phyloP scores from a whole-genome alignment of 2,797 vertebrate genomes.

The Apodemus agrarius region DNA sequence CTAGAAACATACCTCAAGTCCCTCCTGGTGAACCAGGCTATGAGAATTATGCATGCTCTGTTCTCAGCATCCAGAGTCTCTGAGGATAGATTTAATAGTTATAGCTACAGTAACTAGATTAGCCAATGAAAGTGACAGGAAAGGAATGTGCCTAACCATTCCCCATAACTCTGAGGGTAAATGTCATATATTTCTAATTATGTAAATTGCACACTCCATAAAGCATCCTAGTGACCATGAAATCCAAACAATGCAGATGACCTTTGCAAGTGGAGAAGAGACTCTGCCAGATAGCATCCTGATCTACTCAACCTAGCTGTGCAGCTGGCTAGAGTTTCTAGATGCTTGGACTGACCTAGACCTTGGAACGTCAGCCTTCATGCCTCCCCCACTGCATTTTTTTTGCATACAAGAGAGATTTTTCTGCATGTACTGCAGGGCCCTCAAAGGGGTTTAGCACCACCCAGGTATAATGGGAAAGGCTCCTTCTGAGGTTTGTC shows the following conservation, averaged over 20 bases:
- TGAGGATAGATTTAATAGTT: neutral
- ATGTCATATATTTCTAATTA: neutral
- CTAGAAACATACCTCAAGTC: neutral
- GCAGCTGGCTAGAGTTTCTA: neutral
- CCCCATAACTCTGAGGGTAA: neutral
- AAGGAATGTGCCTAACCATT: neutral
- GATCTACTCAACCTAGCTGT: rapidly evolving
- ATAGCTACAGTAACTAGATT: neutral
- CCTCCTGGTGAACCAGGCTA: neutral
- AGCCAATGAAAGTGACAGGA: neutral
- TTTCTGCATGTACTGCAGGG: neutral
- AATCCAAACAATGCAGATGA: neutral
- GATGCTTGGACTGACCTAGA: neutral
- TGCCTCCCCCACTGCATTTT: neutral
- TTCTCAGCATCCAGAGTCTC: neutral
- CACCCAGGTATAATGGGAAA: constrained; percentile 76
- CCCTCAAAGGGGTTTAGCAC: constrained; percentile 46
- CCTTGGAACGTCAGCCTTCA: neutral
- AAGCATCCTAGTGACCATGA: neutral
- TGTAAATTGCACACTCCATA: neutral
- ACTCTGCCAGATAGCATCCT: neutral
- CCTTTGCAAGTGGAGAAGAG: neutral
- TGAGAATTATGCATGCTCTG: neutral
- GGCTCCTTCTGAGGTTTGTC: constrained; percentile 80
- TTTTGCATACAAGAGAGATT: neutral